Base-by-base conservation (phyloP, 2,113 vertebrate species). In the Rhea americana region DNA sequence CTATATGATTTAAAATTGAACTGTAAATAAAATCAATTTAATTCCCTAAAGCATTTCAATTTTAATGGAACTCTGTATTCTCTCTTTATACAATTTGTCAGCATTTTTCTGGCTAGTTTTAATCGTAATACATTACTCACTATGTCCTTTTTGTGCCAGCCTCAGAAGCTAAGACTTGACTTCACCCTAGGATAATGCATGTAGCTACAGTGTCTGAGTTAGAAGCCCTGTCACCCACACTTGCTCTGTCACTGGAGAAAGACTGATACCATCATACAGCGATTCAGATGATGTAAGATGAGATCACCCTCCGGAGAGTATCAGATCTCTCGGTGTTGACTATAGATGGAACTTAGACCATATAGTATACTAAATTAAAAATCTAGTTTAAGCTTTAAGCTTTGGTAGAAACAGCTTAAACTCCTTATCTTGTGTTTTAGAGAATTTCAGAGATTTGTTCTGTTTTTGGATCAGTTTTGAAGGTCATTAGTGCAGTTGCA, bases 401-500 rank as follows among this genome's bases (percentile, higher is more conserved):
- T 68, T 79, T 75, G 4, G 1, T n/a, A 70, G 72, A 17, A 90
- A 61, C 3, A 32, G 15, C 47, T 5, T 41, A 26, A 56, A 18
- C 48, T 30, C 6, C 4, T 77, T 61, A 48, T 30, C 3, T 75
- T 1, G 7, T 1, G 3, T 59, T 53, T 59, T 63, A 45, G 74
- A 41, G 13, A 45, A n/a, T 76, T 75, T 15, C 18, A 45, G 11
- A 68, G 30, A 50, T 50, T 63, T 21, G 58, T 81, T 85, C 55
- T 24, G 3, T 2, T 14, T 78, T 70, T 43, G 2, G 25, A 30
- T 55, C 17, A 19, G 4, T 82, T 30, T 3, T 48, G 11, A 50
- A 48, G 0, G 2, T 37, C 17, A 62, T 5, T 14, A 4, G 0
- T 41, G 66, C 37, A 35, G 30, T 5, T 92, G 47, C 11, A 72